Evolutionary conservation across 2,888 invertebrate species (phyloP), one percentile per base, ranked within the genome.

Genomic region (Esperia sulphurella): DNA sequence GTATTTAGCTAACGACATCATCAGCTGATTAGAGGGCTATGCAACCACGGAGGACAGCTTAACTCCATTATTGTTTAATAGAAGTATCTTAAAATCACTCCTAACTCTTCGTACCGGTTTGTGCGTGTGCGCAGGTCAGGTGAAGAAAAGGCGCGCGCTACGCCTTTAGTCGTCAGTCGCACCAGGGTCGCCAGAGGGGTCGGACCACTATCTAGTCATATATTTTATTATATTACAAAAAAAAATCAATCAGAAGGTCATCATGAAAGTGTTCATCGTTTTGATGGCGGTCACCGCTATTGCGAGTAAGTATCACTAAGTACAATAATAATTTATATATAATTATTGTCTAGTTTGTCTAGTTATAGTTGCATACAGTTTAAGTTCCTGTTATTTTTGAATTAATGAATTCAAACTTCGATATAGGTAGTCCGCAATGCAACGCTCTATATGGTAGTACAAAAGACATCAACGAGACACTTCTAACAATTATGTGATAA

Each of bases 201-300:
- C 81, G 83, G 84, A 83, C 84, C 78, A 65, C 71, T 64, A 83
- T 89, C 88, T 88, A 88, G 88, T 88, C 88, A 89, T 80, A 37
- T 37, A 33, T 40, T 68, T 72, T 72, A 71, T 59, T 63, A 70
- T 69, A 76, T 70, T 68, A 60, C n/a, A n/a, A 57, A n/a, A 65
- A 68, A 69, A 68, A 71, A 61, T 57, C 67, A 76, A 81, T 73
- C 65, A 63, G 80, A 83, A 81, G 73, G 71, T 79, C 86, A 85
- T 59, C 75, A 89, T 89, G 89, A 89, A 87, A 88, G 88, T 88
- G 84, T 86, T 88, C 83, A 81, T 89, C 76, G 84, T 85, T 54
- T 66, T 89, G 65, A 75, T 86, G 65, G 83, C 88, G 54, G 76
- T 75, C 63, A 71, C 84, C 63, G 86, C 88, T 58, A 61, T 89